phyloP scores from a whole-genome alignment of 2,888 invertebrate species.

The Drosophila sordidula region DNA sequence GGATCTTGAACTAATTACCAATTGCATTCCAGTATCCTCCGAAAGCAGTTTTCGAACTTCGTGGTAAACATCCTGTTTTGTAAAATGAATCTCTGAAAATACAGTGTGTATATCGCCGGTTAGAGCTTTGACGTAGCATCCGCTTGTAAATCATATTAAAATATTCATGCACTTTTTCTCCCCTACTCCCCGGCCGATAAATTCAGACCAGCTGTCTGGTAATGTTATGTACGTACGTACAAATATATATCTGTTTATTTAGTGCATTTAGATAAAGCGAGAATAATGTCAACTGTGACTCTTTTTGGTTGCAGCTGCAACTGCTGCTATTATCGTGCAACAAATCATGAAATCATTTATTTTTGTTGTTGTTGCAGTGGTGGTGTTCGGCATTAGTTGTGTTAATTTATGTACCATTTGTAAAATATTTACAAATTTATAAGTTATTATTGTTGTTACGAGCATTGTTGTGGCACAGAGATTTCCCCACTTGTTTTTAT shows the following conservation, averaged over 20 bases:
- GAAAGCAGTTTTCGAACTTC: slow-evolving; percentile 40
- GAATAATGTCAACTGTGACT: slow-evolving; percentile 74
- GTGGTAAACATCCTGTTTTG: slow-evolving; percentile 59
- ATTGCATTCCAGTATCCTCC: not conserved
- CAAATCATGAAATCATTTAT: slow-evolving; percentile 65
- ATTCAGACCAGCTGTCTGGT: slow-evolving; percentile 48
- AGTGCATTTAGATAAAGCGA: slow-evolving; percentile 75
- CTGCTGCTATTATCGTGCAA: slow-evolving; percentile 75
- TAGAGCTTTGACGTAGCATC: slow-evolving; percentile 37
- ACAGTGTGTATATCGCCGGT: slow-evolving; percentile 40
- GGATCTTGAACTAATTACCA: not conserved
- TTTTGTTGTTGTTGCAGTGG: slow-evolving; percentile 23
- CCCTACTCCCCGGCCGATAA: slow-evolving; percentile 44
- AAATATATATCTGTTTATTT: slow-evolving; percentile 46
- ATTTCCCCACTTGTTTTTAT: slow-evolving; percentile 52
- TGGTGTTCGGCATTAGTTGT: slow-evolving; percentile 72
- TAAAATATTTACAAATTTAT: slow-evolving; percentile 80
- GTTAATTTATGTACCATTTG: slow-evolving; percentile 80
- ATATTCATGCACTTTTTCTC: slow-evolving; percentile 63
- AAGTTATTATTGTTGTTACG: slow-evolving; percentile 63
- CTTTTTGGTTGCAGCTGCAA: slow-evolving; percentile 45
- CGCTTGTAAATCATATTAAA: slow-evolving; percentile 79
- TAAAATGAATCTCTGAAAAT: slow-evolving; percentile 31
- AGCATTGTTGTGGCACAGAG: slow-evolving; percentile 40
- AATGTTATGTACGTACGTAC: slow-evolving; percentile 4